These are phyloP conservation scores for Euspilapteryx auroguttella DNA, from an alignment of 2,888 invertebrate genomes.

Conservation along the genomic window DNA sequence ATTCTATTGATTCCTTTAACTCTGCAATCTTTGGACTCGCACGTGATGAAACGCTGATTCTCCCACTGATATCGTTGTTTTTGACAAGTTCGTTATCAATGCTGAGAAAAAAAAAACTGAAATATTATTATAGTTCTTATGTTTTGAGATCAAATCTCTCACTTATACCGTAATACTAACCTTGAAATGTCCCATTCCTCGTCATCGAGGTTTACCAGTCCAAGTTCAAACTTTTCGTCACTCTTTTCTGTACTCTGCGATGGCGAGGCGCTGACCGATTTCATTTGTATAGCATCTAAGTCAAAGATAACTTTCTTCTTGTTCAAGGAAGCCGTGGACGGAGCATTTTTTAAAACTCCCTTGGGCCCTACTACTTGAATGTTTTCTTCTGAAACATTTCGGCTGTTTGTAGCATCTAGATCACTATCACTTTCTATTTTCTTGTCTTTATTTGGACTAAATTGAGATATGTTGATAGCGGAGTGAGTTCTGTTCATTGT, in stretches of 20 bases:
- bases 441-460: not conserved
- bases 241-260: conserved; percentile 49
- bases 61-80: conserved; percentile 16
- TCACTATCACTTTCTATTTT: not conserved
- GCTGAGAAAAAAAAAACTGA: conserved; percentile 27
- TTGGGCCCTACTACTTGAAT: conserved; percentile 17
- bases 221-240: conserved; percentile 35
- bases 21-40: conserved; percentile 59
- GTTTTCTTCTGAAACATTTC: conserved; percentile 22
- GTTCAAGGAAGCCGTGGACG: conserved; percentile 52
- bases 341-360: conserved; percentile 61
- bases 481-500: conserved; percentile 18
- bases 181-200: conserved; percentile 60
- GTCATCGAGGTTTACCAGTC: conserved; percentile 38
- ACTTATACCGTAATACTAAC: too few relatives aligned
- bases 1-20: conserved; percentile 57
- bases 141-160: too few relatives aligned
- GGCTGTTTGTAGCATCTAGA: conserved; percentile 3
- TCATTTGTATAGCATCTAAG: conserved; percentile 59
- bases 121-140: too few relatives aligned
- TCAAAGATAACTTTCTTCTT: conserved; percentile 69
- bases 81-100: conserved; percentile 42
- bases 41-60: conserved; percentile 39
- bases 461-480: conserved; percentile 16
- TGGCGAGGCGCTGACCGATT: conserved; percentile 53